Evolutionary conservation across 2,113 vertebrate genomes (phyloP).

Genomic region (Chionodraco myersi): DNA sequence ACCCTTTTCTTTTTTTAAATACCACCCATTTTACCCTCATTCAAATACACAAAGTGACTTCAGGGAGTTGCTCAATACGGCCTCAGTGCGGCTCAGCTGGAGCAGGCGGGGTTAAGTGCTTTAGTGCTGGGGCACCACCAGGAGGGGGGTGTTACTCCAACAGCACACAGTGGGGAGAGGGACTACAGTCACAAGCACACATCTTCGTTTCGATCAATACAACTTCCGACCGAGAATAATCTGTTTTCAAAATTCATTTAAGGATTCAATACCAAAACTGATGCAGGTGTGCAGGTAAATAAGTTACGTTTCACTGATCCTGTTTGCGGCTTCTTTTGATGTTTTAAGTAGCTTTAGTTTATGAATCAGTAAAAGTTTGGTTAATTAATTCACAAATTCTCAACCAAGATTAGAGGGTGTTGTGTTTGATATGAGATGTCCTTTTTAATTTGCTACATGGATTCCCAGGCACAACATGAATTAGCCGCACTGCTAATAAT

Average conservation of each 20-base stretch:
- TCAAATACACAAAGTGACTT: conserved; percentile 65
- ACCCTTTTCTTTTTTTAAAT: conserved; percentile 13
- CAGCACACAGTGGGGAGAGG: not conserved
- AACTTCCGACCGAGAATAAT: not conserved
- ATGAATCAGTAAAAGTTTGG: conserved; percentile 12
- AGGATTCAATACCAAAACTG: conserved; percentile 11
- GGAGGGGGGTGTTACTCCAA: conserved; percentile 22
- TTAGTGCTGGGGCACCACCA: conserved; percentile 54
- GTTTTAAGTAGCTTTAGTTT: conserved; percentile 7
- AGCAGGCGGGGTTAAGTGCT: conserved; percentile 64
- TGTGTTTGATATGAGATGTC: conserved; percentile 16
- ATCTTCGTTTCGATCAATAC: not conserved
- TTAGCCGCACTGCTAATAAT: conserved; percentile 10
- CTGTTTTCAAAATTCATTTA: conserved; percentile 23
- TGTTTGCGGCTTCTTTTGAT: conserved; percentile 23
- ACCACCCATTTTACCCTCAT: conserved; percentile 46
- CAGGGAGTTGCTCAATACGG: conserved; percentile 46
- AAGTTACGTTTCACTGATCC: conserved; percentile 10
- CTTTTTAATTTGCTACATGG: conserved; percentile 25
- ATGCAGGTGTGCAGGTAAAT: not conserved
- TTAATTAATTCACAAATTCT: conserved; percentile 12
- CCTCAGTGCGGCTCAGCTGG: conserved; percentile 50
- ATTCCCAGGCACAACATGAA: conserved; percentile 1
- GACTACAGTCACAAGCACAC: not conserved
- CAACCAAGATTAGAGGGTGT: conserved; percentile 12